Base-by-base conservation (phyloP, 2,888 invertebrate genomes). In the Callyntrura guangdongensis region DNA sequence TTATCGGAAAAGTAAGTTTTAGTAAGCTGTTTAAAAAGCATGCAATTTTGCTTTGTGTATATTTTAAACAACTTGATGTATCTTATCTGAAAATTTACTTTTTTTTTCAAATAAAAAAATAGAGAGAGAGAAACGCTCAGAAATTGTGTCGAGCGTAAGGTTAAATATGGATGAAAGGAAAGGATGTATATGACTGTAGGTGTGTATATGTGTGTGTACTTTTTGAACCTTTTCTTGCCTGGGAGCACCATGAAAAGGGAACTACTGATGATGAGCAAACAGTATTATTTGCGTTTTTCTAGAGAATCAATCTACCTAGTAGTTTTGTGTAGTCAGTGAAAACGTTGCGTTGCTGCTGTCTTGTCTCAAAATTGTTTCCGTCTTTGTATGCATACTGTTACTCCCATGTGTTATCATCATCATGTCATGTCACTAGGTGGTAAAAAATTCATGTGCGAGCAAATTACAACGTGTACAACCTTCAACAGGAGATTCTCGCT, bases 171-270 rank as follows among this genome's bases (percentile, higher is more conserved):
- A 74, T 6, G 36, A 14, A 69, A 11, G 11, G 53, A 53, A 45
- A 72, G n/a, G 20, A 17, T 22, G 22, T n/a, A n/a, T n/a, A n/a
- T n/a, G n/a, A 49, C 0, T 20, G n/a, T 53, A 17, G 17, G 25
- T n/a, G 22, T n/a, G n/a, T 77, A 22, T 20, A 53, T 53, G 11
- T 53, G n/a, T 77, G 77, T 77, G 25, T 77, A 53, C 27, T 53
- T 77, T 77, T 77, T 53, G 6, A 45, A 72, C 45, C n/a, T 45
- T 72, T 45, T 53, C 49, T 47, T 77, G 49, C 77, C 56, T 56
- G 5, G 27, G n/a, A 49, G 77, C 49, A 25, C 6, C 3, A 6
- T 36, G 49, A 77, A 77, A 25, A 77, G 49, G 22, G 8, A 45
- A 36, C 8, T 45, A 36, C 12, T 64, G 25, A 67, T 67, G 67